Evolutionary conservation across 2,797 vertebrate species (phyloP).

Genomic region (Naso thynnoides): DNA sequence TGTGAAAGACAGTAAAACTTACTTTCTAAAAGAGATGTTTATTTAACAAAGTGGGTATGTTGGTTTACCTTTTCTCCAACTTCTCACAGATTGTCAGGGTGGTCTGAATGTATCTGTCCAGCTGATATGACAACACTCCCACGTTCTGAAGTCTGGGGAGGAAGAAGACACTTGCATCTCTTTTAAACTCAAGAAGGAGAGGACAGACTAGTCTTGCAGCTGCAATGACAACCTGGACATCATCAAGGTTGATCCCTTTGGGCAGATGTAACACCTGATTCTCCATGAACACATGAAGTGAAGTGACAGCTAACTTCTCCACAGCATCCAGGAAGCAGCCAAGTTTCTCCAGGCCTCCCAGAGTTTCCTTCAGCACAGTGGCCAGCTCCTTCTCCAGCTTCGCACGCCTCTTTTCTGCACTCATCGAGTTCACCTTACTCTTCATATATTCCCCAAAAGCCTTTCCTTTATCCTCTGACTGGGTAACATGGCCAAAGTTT

Average conservation of each 20-base stretch:
- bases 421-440: constrained; percentile 46
- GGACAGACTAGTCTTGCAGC: constrained; percentile 39
- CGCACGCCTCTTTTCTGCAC: constrained; percentile 35
- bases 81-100: constrained; percentile 65
- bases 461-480: constrained; percentile 44
- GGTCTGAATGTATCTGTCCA: constrained; percentile 74
- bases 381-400: constrained; percentile 74
- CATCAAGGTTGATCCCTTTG: not conserved
- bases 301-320: constrained; percentile 81
- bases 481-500: constrained; percentile 46
- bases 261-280: constrained; percentile 58
- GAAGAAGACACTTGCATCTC: constrained; percentile 73
- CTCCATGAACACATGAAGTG: constrained; percentile 71
- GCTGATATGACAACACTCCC: constrained; percentile 70
- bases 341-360: constrained; percentile 73
- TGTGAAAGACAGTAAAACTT: not conserved
- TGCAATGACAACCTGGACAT: constrained; percentile 52
- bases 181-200: constrained; percentile 74
- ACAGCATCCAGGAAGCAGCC: constrained; percentile 74
- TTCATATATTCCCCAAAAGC: constrained; percentile 64
- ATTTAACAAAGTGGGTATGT: not conserved
- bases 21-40: not conserved
- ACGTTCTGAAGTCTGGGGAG: constrained; percentile 72
- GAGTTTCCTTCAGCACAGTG: constrained; percentile 59
- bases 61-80: constrained; percentile 69